Base-by-base conservation (phyloP, 2,797 vertebrate genomes). In the Discoglossus pictus region DNA sequence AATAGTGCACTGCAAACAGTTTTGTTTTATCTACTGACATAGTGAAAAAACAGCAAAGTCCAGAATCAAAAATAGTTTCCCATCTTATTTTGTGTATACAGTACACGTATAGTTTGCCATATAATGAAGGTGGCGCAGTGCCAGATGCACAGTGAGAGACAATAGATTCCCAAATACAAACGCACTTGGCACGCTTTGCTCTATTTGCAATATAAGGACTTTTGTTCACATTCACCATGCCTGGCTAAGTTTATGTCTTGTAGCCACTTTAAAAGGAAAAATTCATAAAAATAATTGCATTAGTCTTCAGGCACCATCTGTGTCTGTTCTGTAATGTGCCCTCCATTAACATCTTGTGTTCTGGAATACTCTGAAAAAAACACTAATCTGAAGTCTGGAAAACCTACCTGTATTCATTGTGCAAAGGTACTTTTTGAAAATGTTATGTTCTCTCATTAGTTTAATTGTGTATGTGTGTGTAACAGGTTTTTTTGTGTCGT, bases 191-290 rank as follows among this genome's bases (percentile, higher is more conserved):
- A 60, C 7, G 36, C 17, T 16, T 7, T n/a, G 7, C 53, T 31
- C 16, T 35, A 58, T 67, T 50, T 58, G 43, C 64, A 51, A 10
- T 67, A 43, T 60, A 67, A 67, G 65, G 54, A 31, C 23, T 46
- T 59, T 43, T 59, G 54, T 51, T 59, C 20, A 35, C 13, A 5
- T 31, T 58, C 17, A 15, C 23, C 24, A 31, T 23, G 43, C 54
- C 55, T 58, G 65, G 23, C 16, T 59, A 42, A 59, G 23, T 51
- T 60, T 67, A 59, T 50, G 38, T 51, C 48, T 44, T 67, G 54
- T 66, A 67, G 17, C 9, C 11, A 17, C 54, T 42, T 51, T 27
- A 15, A 58, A 35, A 43, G 10, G 55, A 50, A 15, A 27, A 59
- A 35, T 40, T 50, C 20, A 15, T 40, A 11, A 34, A 42, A 54